Base-by-base conservation (phyloP, 1,140 invertebrate genomes). In the Panagrolaimus sp. region DNA sequence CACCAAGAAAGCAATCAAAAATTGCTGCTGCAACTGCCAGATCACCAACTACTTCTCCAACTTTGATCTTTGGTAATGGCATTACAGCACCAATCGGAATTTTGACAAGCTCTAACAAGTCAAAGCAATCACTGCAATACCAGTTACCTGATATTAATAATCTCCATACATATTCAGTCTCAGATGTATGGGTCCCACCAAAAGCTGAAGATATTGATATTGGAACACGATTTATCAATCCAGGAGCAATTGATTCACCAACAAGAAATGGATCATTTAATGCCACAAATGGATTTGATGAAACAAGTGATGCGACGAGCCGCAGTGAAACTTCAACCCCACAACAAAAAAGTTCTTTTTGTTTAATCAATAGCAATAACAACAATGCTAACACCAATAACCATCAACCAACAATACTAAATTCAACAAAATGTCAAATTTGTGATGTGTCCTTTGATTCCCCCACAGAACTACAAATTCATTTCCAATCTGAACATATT, bases 401-500 rank as follows among this genome's bases (percentile, higher is more conserved):
- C 31, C 0, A 0, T 13, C 20, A 20, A 25, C n/a, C 51, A 5
- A 57, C 27, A 27, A 16, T 27, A 11, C 8, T 57, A 27, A 27
- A 20, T 8, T 20, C 20, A 27, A 57, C 51, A 23, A 57, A 57
- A 13, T 57, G 51, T 13, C 51, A n/a, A 57, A 27, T 57, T 16
- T 57, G 51, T 25, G 51, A 57, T 20, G 20, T 45, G 7, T 13
- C 70, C 13, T 75, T 73, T 71, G 72, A 75, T 8, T 66, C 51
- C 2, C 62, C 71, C 25, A 38, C 63, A 7, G 68, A 77, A 47
- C 62, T 76, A 11, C 51, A 75, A 51, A 67, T 76, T 23, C 75
- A 76, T 45, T 72, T 75, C 25, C 71, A 72, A 42, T 65, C 75
- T 13, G 75, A 76, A 44, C 75, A 76, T 45, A 47, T 75, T 38